Percentiles rank a stretch among this genome's conserved stretches.
These are phyloP conservation scores for Brachionus rotundiformis DNA, from an alignment of 1,140 invertebrate genomes.

Conservation along the genomic window DNA sequence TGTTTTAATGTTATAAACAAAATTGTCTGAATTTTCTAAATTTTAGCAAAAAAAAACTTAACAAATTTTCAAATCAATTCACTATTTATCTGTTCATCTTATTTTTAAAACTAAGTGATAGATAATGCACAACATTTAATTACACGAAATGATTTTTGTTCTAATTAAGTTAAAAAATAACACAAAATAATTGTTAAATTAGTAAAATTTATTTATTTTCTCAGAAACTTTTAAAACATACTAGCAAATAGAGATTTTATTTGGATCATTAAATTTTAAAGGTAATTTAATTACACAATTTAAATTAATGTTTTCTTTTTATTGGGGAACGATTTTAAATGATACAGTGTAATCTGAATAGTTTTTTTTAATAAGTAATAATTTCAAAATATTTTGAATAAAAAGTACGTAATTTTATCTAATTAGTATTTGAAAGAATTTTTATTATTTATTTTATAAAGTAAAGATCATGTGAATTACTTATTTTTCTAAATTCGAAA, in stretches of 20 bases:
- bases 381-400: not conserved
- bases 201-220: no score
- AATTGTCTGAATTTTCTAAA: not conserved
- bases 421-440: not conserved
- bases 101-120: no score
- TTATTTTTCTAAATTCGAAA: not conserved
- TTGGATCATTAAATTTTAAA: not conserved
- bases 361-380: no score
- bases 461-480: not conserved
- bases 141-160: no score
- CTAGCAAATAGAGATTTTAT: no score
- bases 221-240: no score
- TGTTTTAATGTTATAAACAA: not conserved
- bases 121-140: no score
- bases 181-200: no score
- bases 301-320: not conserved
- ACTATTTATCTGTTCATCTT: no score
- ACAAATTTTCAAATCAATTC: not conserved
- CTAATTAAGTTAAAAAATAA: no score
- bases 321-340: not conserved
- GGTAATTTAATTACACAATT: not conserved
- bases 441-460: not conserved
- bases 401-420: not conserved
- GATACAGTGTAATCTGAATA: no score
- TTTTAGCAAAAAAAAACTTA: not conserved